Evolutionary conservation across 2,113 vertebrate species (phyloP), one percentile per base, ranked within the genome.

Genomic region (Syngnathus floridae): DNA sequence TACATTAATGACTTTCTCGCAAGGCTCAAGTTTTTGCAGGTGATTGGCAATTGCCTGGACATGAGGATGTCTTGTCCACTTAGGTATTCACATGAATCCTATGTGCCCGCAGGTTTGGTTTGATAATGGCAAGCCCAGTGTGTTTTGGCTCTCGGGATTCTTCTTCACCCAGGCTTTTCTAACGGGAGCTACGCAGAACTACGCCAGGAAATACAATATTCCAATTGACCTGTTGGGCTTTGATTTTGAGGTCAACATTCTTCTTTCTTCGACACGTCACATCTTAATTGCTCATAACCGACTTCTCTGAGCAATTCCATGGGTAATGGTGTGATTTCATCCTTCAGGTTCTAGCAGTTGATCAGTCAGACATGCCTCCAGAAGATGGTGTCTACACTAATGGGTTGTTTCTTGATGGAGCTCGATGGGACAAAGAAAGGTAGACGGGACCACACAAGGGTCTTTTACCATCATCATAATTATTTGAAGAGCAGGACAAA

Each of bases 151-250:
- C 22, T 94, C 22, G 0, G 95, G 97, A 43, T 99, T 98, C 91
- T 98, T 94, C 89, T 99, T 98, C 82, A 95, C 95, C 46, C 95
- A 98, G 84, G 94, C 97, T 64, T 99, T 99, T 83, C 85, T 99
- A 72, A 96, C 97, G 58, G 95, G 94, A 73, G 95, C 92, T 4
- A 94, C 96, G 94, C 97, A 99, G 84, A 98, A 99, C 85, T 96
- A 92, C 41, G 96, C 97, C 72, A 92, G 96, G 79, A 99, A 98
- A 75, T 93, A 95, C 76, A 91, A 87, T 13, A 85, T 95, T 70
- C 94, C 97, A 48, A 97, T 95, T 84, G 97, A 98, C 75, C 88
- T 95, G 62, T 87, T 98, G 13, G 88, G 89, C 77, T 97, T 95
- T 73, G 90, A 96, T 81, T 98, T 94, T 90, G 90, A 98, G 95